These are phyloP conservation scores for Ornithorhynchus anatinus DNA, from an alignment of 2,113 vertebrate genomes.

Conservation along the genomic window DNA sequence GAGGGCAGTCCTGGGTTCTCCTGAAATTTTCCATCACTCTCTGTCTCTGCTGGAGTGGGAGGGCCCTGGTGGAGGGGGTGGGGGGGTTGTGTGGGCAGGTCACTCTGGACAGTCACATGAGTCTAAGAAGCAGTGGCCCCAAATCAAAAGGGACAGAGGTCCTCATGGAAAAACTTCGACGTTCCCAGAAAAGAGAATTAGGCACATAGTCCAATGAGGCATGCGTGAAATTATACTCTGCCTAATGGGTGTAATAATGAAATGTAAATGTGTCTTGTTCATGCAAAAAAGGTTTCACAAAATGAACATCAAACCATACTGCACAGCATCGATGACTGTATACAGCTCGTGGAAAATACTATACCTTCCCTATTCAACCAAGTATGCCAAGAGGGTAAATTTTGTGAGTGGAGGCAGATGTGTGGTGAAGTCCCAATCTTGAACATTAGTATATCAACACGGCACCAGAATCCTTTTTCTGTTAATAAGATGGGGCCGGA, in stretches of 20 bases:
- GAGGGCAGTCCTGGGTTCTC: no score
- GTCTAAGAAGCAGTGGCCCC: accelerated
- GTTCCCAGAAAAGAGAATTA: not conserved
- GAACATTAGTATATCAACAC: not conserved
- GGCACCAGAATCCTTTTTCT: not conserved
- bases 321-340: no score
- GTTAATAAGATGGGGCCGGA: constrained; percentile 35
- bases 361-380: no score
- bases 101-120: not conserved
- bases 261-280: constrained; percentile 39
- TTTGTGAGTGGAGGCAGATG: constrained; percentile 51
- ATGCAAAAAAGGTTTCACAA: constrained; percentile 38
- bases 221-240: constrained; percentile 2
- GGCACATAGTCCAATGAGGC: not conserved
- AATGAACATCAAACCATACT: constrained; percentile 17
- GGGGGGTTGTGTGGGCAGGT: not conserved
- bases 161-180: no score
- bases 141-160: no score
- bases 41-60: not conserved
- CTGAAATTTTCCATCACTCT: not conserved
- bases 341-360: no score
- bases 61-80: not conserved
- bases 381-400: constrained; percentile 4
- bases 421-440: not conserved
- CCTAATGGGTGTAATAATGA: constrained; percentile 7